Conservation (phyloP, 2,888 invertebrate genomes). For the Ophioninae sp. region DNA sequence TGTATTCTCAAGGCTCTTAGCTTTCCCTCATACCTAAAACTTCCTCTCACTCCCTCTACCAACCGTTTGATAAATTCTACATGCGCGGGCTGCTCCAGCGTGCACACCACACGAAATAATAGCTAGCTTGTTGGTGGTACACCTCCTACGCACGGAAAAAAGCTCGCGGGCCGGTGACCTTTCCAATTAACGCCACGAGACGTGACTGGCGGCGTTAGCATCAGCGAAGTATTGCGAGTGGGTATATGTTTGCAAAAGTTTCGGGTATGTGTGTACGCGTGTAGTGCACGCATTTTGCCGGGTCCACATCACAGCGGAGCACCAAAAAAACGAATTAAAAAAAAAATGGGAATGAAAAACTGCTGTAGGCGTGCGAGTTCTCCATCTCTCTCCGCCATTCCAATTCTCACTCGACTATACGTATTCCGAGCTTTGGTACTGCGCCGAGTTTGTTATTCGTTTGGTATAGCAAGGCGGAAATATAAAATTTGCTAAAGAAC, state of each 20-base stretch:
- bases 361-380: slow-evolving; percentile 20
- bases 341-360: slow-evolving; percentile 31
- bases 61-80: slow-evolving; percentile 54
- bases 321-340: slow-evolving; percentile 15
- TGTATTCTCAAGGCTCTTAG: slow-evolving; percentile 26
- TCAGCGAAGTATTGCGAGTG: slow-evolving; percentile 32
- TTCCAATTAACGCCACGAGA: slow-evolving; percentile 63
- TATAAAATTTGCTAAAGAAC: slow-evolving; percentile 53
- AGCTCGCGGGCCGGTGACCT: slow-evolving; percentile 60
- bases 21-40: neutral
- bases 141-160: slow-evolving; percentile 44
- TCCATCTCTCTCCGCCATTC: slow-evolving; percentile 25
- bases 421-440: neutral
- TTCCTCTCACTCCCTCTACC: neutral
- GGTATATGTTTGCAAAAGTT: slow-evolving; percentile 14
- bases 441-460: slow-evolving; percentile 43
- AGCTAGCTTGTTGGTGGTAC: slow-evolving; percentile 38
- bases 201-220: slow-evolving; percentile 50
- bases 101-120: slow-evolving; percentile 26
- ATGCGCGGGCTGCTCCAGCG: slow-evolving; percentile 24
- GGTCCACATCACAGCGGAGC: slow-evolving; percentile 28
- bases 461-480: slow-evolving; percentile 44
- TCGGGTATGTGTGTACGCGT: slow-evolving; percentile 9
- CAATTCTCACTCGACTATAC: slow-evolving; percentile 12
- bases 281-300: slow-evolving; percentile 24